phyloP scores from a whole-genome alignment of 2,113 vertebrate genomes.

The Mastomys coucha region DNA sequence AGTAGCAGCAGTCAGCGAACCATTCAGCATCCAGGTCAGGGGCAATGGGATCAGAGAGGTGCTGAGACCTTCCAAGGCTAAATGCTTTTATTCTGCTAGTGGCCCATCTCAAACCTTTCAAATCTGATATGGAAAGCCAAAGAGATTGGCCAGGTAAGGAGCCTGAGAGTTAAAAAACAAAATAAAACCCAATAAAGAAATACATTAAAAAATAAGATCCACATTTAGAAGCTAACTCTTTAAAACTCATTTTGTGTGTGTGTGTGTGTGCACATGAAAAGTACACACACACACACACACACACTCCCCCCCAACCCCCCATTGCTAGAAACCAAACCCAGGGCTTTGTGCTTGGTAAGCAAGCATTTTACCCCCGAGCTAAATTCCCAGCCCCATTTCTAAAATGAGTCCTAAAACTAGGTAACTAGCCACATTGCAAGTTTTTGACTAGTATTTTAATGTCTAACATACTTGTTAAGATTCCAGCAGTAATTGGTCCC shows the following conservation, averaged over 20 bases:
- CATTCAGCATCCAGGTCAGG: neutral
- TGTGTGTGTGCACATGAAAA: too few relatives aligned
- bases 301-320: too few relatives aligned
- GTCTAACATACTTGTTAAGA: conserved; percentile 94
- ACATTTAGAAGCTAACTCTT: neutral
- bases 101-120: neutral
- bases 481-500: conserved; percentile 95
- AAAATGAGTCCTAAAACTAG: conserved; percentile 38
- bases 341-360: neutral
- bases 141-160: neutral
- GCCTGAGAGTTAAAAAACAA: neutral
- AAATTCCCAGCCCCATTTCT: neutral
- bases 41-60: neutral
- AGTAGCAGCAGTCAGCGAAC: neutral
- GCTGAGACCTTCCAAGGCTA: neutral
- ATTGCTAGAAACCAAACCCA: neutral
- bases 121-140: conserved; percentile 19
- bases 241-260: neutral
- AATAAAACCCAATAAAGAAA: neutral
- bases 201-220: neutral
- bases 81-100: neutral
- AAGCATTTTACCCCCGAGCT: neutral
- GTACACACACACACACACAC: neutral
- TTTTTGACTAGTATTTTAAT: neutral
- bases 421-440: conserved; percentile 54